Evolutionary conservation across 2,113 vertebrate genomes (phyloP).

Genomic region (Cinclus cinclus): DNA sequence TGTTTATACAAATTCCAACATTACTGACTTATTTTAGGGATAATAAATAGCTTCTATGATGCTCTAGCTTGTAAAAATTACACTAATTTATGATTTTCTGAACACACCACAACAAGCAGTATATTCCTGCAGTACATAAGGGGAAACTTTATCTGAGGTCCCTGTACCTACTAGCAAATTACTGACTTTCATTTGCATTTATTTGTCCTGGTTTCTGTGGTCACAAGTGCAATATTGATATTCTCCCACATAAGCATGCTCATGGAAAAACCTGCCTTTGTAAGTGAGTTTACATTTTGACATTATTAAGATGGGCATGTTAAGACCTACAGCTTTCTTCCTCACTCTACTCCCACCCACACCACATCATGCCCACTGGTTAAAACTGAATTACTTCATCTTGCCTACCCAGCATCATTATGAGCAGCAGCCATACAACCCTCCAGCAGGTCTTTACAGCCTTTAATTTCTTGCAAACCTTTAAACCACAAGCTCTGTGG

Average conservation of each 20-base stretch:
- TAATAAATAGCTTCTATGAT: not conserved
- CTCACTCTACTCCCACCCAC: not conserved
- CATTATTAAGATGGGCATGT: not conserved
- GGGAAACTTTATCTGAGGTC: not conserved
- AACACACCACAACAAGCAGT: not conserved
- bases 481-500: not conserved
- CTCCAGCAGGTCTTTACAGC: not conserved
- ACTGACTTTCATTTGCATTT: not conserved
- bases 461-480: not conserved
- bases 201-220: not conserved
- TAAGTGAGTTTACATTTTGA: not conserved
- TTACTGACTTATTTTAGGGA: not conserved
- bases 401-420: not conserved
- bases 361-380: not conserved
- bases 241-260: not conserved
- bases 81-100: not conserved
- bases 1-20: not conserved
- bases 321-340: not conserved
- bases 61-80: not conserved
- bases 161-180: not conserved
- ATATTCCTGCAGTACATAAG: not conserved
- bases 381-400: not conserved
- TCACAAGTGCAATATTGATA: not conserved
- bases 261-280: not conserved
- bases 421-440: not conserved